phyloP scores from a whole-genome alignment of 2,113 vertebrate species.

The Daboia siamensis region DNA sequence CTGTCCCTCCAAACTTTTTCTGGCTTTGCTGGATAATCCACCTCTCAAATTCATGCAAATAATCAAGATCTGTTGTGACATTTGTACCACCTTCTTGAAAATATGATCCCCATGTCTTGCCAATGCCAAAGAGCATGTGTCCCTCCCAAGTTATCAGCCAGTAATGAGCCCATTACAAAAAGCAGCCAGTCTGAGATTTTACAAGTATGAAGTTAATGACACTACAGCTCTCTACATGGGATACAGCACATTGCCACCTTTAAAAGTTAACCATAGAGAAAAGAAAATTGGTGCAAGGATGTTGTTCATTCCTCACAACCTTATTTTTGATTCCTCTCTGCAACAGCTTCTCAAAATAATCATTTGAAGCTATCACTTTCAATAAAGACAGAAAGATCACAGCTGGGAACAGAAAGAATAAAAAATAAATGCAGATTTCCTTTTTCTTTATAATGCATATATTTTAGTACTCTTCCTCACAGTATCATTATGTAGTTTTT shows the following conservation, averaged over 20 bases:
- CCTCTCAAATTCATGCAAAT: neutral
- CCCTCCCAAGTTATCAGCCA: neutral
- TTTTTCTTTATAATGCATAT: neutral
- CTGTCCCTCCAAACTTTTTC: neutral
- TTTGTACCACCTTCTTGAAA: neutral
- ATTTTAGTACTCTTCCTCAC: neutral
- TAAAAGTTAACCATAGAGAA: slow-evolving; percentile 11
- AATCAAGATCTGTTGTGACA: neutral
- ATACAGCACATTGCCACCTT: slow-evolving; percentile 1
- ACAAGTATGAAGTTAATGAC: neutral
- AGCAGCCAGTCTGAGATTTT: neutral
- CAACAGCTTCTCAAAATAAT: neutral
- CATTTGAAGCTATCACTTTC: neutral
- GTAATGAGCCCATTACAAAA: neutral
- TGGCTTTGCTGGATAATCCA: neutral
- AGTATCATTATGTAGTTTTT: neutral
- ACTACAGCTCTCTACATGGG: neutral
- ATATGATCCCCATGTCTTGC: too few species aligned
- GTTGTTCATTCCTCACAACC: neutral
- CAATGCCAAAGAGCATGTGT: neutral
- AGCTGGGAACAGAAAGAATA: neutral
- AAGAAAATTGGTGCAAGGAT: neutral
- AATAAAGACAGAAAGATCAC: neutral
- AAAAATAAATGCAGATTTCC: neutral
- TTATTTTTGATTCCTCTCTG: neutral